phyloP scores from a whole-genome alignment of 2,113 vertebrate genomes.

The Ochotona curzoniae region DNA sequence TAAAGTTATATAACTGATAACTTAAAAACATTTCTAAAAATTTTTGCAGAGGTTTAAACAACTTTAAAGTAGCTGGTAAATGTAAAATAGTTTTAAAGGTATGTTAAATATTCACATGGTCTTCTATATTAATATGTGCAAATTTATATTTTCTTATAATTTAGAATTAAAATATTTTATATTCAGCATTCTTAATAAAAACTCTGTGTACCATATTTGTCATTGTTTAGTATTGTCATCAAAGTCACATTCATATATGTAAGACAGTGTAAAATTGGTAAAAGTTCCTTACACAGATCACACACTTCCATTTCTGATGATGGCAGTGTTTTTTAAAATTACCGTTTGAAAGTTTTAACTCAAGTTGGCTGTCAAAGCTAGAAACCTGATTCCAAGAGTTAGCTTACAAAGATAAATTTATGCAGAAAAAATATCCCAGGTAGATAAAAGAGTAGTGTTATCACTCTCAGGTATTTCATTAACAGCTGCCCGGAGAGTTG shows the following conservation, averaged over 20 bases:
- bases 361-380: constrained; percentile 27
- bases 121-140: constrained; percentile 72
- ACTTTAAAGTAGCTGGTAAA: constrained; percentile 67
- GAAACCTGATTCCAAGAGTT: constrained; percentile 33
- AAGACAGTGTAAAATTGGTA: constrained; percentile 30
- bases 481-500: constrained; percentile 63
- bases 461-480: constrained; percentile 60
- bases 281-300: constrained; percentile 48
- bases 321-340: neutral
- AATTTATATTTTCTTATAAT: constrained; percentile 70
- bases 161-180: constrained; percentile 73
- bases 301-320: constrained; percentile 42
- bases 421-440: constrained; percentile 55
- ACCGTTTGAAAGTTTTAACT: constrained; percentile 42
- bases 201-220: constrained; percentile 51
- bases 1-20: constrained; percentile 64
- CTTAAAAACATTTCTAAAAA: constrained; percentile 67
- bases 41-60: constrained; percentile 63
- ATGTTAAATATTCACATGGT: constrained; percentile 69
- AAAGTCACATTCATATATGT: constrained; percentile 62
- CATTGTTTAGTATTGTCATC: constrained; percentile 43
- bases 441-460: constrained; percentile 77
- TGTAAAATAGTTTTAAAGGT: constrained; percentile 64
- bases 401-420: constrained; percentile 52
- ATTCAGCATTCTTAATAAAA: constrained; percentile 64